Evolutionary conservation across 2,888 invertebrate genomes (phyloP).

Genomic region (Oegoconia quadripuncta): DNA sequence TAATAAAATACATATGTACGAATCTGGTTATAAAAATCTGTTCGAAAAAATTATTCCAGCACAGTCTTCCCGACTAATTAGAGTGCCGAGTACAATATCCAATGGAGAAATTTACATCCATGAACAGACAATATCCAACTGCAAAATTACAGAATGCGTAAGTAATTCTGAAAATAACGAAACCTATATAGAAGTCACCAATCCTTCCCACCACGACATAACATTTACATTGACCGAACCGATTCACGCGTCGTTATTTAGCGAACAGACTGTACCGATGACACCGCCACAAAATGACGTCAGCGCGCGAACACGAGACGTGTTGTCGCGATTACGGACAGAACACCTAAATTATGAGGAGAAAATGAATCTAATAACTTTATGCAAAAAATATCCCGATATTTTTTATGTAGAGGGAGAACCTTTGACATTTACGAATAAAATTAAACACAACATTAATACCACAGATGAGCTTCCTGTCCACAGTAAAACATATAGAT

Average conservation of each 20-base stretch:
- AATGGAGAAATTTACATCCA: slow-evolving; percentile 19
- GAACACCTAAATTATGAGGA: slow-evolving; percentile 19
- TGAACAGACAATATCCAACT: slow-evolving; percentile 14
- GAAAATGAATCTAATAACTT: slow-evolving; percentile 8
- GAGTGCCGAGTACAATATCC: slow-evolving; percentile 15
- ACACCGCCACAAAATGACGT: no score
- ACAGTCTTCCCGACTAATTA: slow-evolving; percentile 17
- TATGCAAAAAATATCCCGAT: slow-evolving; percentile 15
- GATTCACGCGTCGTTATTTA: slow-evolving; percentile 9
- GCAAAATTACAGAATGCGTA: slow-evolving; percentile 13
- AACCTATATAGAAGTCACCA: slow-evolving; percentile 14
- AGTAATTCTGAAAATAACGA: slow-evolving; percentile 9
- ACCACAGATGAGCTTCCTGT: no score
- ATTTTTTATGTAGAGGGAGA: slow-evolving; percentile 16
- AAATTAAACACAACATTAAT: no score
- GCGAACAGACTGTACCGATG: slow-evolving; percentile 3
- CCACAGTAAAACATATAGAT: slow-evolving; percentile 14
- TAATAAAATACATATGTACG: slow-evolving; percentile 19
- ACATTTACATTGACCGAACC: slow-evolving; percentile 16
- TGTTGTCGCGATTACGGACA: slow-evolving; percentile 14
- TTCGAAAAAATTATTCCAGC: slow-evolving; percentile 24
- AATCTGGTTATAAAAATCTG: slow-evolving; percentile 22
- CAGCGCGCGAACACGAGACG: slow-evolving; percentile 10
- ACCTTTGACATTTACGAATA: slow-evolving; percentile 17
- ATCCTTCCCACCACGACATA: slow-evolving; percentile 14